A percentile compares a stretch with the other conserved stretches of the same genome.
These are phyloP conservation scores for Lethocerus indicus DNA, from an alignment of 1,140 invertebrate species.

Conservation along the genomic window DNA sequence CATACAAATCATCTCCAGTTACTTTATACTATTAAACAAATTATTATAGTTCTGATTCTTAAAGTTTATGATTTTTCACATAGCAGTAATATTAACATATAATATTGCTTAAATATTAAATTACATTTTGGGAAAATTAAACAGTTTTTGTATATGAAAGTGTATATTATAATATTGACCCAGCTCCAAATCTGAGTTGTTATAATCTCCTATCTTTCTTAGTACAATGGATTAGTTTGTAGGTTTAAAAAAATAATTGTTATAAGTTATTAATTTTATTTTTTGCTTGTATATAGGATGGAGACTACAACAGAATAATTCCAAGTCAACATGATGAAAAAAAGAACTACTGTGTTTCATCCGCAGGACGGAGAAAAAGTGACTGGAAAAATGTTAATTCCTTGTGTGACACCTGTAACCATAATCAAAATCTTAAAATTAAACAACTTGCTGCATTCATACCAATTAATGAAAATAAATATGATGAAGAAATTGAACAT, in stretches of 20 bases:
- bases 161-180: background rate
- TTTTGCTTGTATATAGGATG: constrained; percentile 39
- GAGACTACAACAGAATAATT: constrained; percentile 64
- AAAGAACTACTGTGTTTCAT: constrained; percentile 15
- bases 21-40: too few species aligned
- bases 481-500: constrained; percentile 44
- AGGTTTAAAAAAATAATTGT: too few species aligned
- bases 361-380: constrained; percentile 16
- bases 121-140: background rate
- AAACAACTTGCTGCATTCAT: constrained; percentile 56
- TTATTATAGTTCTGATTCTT: background rate
- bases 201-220: too few species aligned
- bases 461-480: constrained; percentile 45
- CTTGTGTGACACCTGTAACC: constrained; percentile 58
- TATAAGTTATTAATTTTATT: too few species aligned
- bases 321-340: constrained; percentile 32
- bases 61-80: background rate
- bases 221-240: too few species aligned
- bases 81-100: background rate
- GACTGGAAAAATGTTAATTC: constrained; percentile 31
- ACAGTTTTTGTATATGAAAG: background rate
- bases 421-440: constrained; percentile 61
- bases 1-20: too few species aligned
- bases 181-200: background rate
- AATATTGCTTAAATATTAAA: background rate